Base-by-base conservation (phyloP, 2,888 invertebrate genomes). In the Noctua comes region DNA sequence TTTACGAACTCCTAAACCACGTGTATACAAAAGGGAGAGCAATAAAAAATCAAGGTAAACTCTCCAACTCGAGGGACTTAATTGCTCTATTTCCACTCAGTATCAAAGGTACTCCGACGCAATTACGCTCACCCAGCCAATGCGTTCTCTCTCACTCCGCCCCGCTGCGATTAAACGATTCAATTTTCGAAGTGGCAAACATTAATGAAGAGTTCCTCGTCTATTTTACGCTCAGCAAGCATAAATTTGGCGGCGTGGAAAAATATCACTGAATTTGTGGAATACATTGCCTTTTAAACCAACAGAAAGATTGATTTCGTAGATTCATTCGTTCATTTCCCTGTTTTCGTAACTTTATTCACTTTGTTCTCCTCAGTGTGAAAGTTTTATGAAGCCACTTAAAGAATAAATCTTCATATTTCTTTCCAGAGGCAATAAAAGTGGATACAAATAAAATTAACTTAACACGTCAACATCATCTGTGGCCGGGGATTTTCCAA, bases 101-200 rank as follows among this genome's bases (percentile, higher is more conserved):
- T 90, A 91, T 94, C 92, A 94, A 94, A 93, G 93, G 93, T 92
- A 92, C 92, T 92, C 90, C 81, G 90, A 91, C 90, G 92, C 92
- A 93, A 94, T 94, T 93, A 93, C 91, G 88, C 89, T 89, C 88
- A 91, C 86, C 89, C 90, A 86, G 86, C 91, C 92, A 92, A 94
- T 94, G 93, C 92, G 92, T 93, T 91, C 91, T 89, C 89, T 89
- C 89, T 89, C 88, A 90, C 90, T 90, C 88, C 88, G 83, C 90
- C 79, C 85, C 88, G 91, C 89, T 89, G 88, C 93, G 93, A 94
- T 95, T 94, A 94, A 95, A 90, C 93, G 93, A 93, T 94, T 95
- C 93, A 94, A 93, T 95, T 95, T 94, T 93, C 91, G 89, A 93
- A 94, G 93, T 94, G 93, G 92, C 92, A 93, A 91, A 90, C 91